Percentiles rank a stretch among this genome's conserved stretches.
These are phyloP conservation scores for Petrocephalus microphthalmus DNA, from an alignment of 2,113 vertebrate genomes.

Conservation along the genomic window DNA sequence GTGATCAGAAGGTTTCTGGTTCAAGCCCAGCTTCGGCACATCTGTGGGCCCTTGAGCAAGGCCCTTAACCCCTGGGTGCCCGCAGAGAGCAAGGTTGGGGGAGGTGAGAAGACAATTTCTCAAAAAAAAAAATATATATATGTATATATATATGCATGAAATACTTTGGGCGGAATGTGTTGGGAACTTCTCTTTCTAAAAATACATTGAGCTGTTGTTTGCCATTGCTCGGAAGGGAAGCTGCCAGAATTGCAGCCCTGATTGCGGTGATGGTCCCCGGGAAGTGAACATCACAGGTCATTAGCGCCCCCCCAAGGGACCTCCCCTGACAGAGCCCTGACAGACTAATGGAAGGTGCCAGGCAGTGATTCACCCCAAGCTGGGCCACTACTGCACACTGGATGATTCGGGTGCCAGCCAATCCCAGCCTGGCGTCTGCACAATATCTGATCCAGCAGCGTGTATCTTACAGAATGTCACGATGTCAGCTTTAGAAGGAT, in stretches of 20 bases:
- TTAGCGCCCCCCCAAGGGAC: slow-evolving; percentile 36
- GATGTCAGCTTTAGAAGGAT: no score
- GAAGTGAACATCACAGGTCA: slow-evolving; percentile 32
- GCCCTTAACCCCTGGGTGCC: no score
- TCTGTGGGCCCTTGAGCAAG: no score
- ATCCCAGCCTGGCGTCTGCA: neutral
- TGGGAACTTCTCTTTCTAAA: neutral
- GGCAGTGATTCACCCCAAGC: slow-evolving; percentile 38
- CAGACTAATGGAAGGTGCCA: slow-evolving; percentile 43
- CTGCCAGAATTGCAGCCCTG: slow-evolving; percentile 39
- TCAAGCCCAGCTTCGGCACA: no score
- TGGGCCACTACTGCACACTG: slow-evolving; percentile 24
- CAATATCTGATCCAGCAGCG: neutral
- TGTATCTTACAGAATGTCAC: neutral
- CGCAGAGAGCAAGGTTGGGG: no score
- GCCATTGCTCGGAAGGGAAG: slow-evolving; percentile 29
- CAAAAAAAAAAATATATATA: no score
- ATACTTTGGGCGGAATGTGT: neutral
- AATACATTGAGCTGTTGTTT: neutral
- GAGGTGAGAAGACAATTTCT: no score
- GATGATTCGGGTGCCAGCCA: neutral
- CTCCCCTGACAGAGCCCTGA: slow-evolving; percentile 26
- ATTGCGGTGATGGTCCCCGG: slow-evolving; percentile 17
- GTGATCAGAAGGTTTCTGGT: no score
- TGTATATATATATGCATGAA: neutral